Conservation (phyloP, 2,888 invertebrate species). For the Seladonia tumulorum region DNA sequence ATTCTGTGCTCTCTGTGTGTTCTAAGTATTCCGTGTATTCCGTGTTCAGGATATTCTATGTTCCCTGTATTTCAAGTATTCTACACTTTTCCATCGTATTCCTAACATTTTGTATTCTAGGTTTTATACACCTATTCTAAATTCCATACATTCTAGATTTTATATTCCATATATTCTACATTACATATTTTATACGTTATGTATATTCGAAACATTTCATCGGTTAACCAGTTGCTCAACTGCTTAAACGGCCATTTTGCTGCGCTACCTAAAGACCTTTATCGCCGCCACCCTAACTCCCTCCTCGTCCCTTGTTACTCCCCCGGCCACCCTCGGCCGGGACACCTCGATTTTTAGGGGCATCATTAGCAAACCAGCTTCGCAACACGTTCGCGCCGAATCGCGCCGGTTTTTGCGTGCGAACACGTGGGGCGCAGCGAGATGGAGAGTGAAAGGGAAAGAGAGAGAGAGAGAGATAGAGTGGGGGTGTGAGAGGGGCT, state of each 20-base stretch:
- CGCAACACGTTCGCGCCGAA: conserved; percentile 23
- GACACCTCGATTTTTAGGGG: conserved; percentile 17
- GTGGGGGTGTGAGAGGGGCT: conserved; percentile 32
- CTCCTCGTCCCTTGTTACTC: not conserved
- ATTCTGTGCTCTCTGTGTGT: not conserved
- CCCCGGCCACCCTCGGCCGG: not conserved
- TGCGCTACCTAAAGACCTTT: conserved; percentile 1
- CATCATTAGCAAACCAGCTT: conserved; percentile 30
- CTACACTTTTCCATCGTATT: not conserved
- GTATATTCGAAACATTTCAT: not conserved
- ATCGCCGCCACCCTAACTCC: not conserved
- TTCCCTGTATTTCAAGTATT: not conserved
- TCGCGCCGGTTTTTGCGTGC: not conserved
- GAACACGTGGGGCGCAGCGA: not conserved
- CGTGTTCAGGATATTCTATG: not conserved
- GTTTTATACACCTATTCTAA: not conserved
- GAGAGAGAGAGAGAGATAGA: not conserved
- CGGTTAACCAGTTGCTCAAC: not conserved
- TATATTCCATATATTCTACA: not conserved
- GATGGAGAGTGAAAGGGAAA: not conserved
- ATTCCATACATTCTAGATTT: not conserved
- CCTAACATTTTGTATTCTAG: not conserved
- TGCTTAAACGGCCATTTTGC: conserved; percentile 7
- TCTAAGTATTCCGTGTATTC: not conserved
- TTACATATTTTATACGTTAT: not conserved